Base-by-base conservation (phyloP, 2,797 vertebrate species). In the Kryptolebias ocellatus region DNA sequence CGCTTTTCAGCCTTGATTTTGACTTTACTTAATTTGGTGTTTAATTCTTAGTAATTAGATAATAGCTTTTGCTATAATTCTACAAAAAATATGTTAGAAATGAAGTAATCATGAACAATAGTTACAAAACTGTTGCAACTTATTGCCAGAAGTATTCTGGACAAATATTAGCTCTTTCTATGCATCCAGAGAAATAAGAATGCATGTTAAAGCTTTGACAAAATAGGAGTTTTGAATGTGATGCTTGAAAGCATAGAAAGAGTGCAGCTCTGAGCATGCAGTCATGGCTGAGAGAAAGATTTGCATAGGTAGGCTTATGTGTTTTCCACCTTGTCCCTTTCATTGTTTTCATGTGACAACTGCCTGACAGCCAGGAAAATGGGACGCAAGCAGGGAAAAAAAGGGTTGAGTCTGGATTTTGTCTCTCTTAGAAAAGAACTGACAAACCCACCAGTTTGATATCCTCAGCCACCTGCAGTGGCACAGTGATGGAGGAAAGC, bases 231-330 rank as follows among this genome's bases (percentile, higher is more conserved):
- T 72, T 65, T 86, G 57, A 81, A 72, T 53, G 70, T 72, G 76
- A 82, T 65, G 57, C 66, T 83, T 83, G 74, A 83, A 83, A 86
- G 81, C 64, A 18, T 15, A 63, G 77, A 70, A 49, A 79, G 77
- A 80, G 70, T 65, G 67, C 69, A 64, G 70, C 80, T 83, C 69
- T 67, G 76, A 81, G 74, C 76, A 70, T 11, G 56, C 75, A 77
- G 81, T 79, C 81, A 34, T 72, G 70, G 72, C 77, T 80, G 80
- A 79, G 80, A 60, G 83, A 73, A 73, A 79, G 79, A 88, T 90
- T 90, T 90, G 89, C 84, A 87, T 87, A 90, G 89, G 83, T 91
- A 83, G 86, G 85, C 83, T 87, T 76, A 68, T 83, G 85, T 89
- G 85, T 87, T 90, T 88, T 83, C 84, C 75, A 83, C 84, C 81